phyloP scores from a whole-genome alignment of 2,797 vertebrate species.

The Syngnathus rostellatus region DNA sequence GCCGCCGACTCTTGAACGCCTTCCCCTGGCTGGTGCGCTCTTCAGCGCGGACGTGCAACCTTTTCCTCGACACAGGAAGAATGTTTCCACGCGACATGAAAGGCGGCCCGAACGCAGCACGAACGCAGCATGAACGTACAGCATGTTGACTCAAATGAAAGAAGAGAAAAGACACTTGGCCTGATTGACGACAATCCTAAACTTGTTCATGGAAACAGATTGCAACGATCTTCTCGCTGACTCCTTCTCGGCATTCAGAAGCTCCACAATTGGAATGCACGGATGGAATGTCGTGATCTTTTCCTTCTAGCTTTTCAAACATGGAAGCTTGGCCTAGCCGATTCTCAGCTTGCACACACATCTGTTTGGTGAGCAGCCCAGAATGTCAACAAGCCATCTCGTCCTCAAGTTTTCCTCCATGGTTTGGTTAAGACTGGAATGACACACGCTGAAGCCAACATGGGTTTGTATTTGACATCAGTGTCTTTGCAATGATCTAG shows the following conservation, averaged over 20 bases:
- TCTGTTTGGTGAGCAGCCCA: not conserved
- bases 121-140: conserved; percentile 27
- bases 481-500: conserved; percentile 20
- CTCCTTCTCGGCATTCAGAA: too few relatives aligned
- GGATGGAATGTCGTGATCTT: too few relatives aligned
- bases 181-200: not conserved
- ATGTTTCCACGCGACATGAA: conserved; percentile 48
- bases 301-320: too few relatives aligned
- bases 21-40: conserved; percentile 20
- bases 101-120: conserved; percentile 41
- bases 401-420: conserved; percentile 26
- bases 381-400: not conserved
- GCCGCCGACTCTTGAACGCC: conserved; percentile 13
- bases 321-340: too few relatives aligned
- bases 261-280: too few relatives aligned
- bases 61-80: conserved; percentile 24
- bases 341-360: too few relatives aligned
- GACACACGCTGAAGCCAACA: conserved; percentile 12
- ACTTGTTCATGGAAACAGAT: not conserved
- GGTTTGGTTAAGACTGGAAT: conserved; percentile 20
- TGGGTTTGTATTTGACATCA: conserved; percentile 21
- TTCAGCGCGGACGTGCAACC: conserved; percentile 31
- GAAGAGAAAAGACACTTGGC: conserved; percentile 8
- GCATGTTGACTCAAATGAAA: conserved; percentile 39
- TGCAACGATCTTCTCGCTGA: too few relatives aligned